Evolutionary conservation across 2,888 invertebrate genomes (phyloP).

Genomic region (Dryococelus australis): DNA sequence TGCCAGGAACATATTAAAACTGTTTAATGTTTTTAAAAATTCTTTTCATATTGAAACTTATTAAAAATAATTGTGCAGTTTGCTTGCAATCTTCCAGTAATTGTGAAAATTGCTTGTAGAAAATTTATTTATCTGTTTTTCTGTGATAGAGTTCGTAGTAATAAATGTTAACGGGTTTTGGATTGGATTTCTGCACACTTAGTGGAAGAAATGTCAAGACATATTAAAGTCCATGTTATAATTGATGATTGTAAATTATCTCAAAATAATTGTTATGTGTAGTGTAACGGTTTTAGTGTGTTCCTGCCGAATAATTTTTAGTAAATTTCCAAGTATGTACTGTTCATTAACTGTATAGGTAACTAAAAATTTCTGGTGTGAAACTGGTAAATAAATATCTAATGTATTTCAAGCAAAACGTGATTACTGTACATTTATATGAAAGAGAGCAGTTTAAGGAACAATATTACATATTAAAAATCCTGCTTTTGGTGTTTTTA

Average conservation of each 20-base stretch:
- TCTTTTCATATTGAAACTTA: not conserved
- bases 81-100: too few relatives aligned
- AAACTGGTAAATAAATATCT: constrained; percentile 7
- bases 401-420: constrained; percentile 7
- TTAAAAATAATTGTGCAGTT: too few relatives aligned
- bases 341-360: constrained; percentile 1
- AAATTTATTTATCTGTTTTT: too few relatives aligned
- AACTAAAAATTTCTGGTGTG: not conserved
- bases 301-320: not conserved
- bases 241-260: too few relatives aligned
- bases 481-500: constrained; percentile 12
- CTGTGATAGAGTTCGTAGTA: too few relatives aligned
- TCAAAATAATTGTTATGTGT: too few relatives aligned
- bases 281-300: not conserved
- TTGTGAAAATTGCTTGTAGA: too few relatives aligned
- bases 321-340: constrained; percentile 1
- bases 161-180: too few relatives aligned
- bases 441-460: not conserved
- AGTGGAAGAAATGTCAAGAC: too few relatives aligned
- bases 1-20: not conserved
- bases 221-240: too few relatives aligned
- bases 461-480: not conserved
- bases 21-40: not conserved
- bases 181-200: too few relatives aligned
- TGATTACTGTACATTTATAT: not conserved